Evolutionary conservation across 1,140 invertebrate species (phyloP), one percentile per base, ranked within the genome.

Genomic region (Bombus confusus): DNA sequence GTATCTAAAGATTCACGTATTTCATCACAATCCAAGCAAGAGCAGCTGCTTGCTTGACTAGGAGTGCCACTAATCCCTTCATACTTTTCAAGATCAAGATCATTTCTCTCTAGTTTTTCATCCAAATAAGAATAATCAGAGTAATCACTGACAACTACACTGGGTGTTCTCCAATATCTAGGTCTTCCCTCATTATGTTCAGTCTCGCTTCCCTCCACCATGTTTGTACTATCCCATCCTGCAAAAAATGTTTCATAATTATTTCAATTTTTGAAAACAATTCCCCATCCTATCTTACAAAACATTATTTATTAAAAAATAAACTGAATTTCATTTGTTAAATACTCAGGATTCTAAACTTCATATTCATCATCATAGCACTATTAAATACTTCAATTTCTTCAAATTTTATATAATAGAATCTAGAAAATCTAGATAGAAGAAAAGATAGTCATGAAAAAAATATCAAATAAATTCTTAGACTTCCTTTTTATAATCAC

Each of bases 131-230:
- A 95, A 86, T 97, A 97, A 91, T 98, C 97, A 0, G 97, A 98
- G 91, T 98, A 98, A 93, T 98, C 98, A 88, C 97, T 98, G 3
- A 98, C 97, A 6, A 98, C 97, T 31, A 98, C 97, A 34, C 97
- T 98, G 0, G 98, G 97, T 0, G 97, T 98, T 52, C 97, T 93
- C 91, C 97, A 97, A 89, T 96, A 97, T 2, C 97, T 95, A 1
- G 92, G 92, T 62, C 90, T 90, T 57, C 94, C 95, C 68, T 95
- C 95, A n/a, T 92, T 95, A 12, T 94, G 93, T 82, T 95, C 96
- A 86, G 94, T 95, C 76, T 95, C 94, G 1, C 93, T 91, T 25
- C 93, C 91, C 69, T 95, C 95, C 10, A 93, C 93, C 66, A 90
- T 81, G 25, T 87, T 92, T 13, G 87, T 78, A 62, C 91, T 90